Conservation (phyloP, 2,888 invertebrate genomes). For the Drosophila rubida region DNA sequence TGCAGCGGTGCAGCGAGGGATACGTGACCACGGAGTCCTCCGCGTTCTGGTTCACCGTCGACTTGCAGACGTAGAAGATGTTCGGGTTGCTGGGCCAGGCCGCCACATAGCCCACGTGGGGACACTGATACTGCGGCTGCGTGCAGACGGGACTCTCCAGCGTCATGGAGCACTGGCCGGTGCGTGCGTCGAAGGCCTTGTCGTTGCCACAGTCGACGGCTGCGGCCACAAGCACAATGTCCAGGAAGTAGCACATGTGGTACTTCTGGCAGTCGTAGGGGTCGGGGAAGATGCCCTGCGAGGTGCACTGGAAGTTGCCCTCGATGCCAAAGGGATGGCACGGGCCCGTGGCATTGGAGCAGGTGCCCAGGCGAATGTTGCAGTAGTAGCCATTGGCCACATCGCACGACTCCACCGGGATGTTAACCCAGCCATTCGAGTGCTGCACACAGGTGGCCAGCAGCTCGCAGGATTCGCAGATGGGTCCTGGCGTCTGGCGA, state of each 20-base stretch:
- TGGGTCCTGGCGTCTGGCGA: slow-evolving; percentile 81
- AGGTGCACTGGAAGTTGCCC: slow-evolving; percentile 84
- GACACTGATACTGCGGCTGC: slow-evolving; percentile 79
- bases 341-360: slow-evolving; percentile 83
- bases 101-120: slow-evolving; percentile 79
- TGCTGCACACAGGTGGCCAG: slow-evolving; percentile 83
- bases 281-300: slow-evolving; percentile 84
- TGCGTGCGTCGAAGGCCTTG: slow-evolving; percentile 82
- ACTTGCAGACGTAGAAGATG: slow-evolving; percentile 84
- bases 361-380: slow-evolving; percentile 77
- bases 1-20: slow-evolving; percentile 84
- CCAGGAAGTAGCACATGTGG: slow-evolving; percentile 84
- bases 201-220: slow-evolving; percentile 83
- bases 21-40: slow-evolving; percentile 79
- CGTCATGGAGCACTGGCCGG: slow-evolving; percentile 82
- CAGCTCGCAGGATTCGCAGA: slow-evolving; percentile 83
- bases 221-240: slow-evolving; percentile 81
- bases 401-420: slow-evolving; percentile 84
- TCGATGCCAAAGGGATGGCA: slow-evolving; percentile 84
- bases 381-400: slow-evolving; percentile 82
- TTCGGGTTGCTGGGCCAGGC: slow-evolving; percentile 83
- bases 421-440: slow-evolving; percentile 83
- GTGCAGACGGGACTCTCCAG: slow-evolving; percentile 74
- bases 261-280: slow-evolving; percentile 85
- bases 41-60: slow-evolving; percentile 81